Conservation (phyloP, 2,113 vertebrate genomes). For the Indicator indicator region DNA sequence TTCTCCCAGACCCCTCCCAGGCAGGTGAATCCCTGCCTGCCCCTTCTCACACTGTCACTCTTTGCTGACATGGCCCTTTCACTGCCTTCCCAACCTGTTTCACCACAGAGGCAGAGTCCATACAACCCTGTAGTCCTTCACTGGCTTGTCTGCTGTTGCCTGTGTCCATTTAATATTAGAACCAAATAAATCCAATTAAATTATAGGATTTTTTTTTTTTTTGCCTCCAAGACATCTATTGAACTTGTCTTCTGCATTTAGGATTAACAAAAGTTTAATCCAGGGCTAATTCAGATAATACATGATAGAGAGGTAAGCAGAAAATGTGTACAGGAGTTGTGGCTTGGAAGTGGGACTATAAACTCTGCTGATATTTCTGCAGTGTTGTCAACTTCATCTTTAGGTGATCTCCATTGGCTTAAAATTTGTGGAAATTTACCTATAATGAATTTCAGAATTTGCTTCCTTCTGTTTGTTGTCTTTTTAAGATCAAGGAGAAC, state of each 20-base stretch:
- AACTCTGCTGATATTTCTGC: background rate
- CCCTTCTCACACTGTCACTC: background rate
- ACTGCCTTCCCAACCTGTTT: background rate
- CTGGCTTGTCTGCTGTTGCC: too few species aligned
- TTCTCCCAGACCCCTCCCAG: background rate
- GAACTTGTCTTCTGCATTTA: background rate
- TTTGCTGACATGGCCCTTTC: background rate
- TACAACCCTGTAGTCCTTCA: accelerated
- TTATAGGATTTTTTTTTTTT: background rate
- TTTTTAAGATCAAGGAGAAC: slow-evolving; percentile 1
- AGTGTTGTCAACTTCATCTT: background rate
- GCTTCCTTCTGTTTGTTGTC: background rate
- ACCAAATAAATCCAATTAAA: background rate
- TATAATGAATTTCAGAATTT: background rate
- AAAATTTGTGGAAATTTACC: background rate
- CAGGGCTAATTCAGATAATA: background rate
- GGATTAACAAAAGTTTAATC: background rate
- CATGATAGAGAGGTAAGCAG: background rate
- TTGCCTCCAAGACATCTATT: background rate
- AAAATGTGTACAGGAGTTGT: background rate
- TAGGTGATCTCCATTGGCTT: background rate
- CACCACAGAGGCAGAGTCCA: background rate
- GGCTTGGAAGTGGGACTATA: background rate
- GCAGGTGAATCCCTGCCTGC: background rate
- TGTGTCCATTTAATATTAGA: background rate